These are phyloP conservation scores for Mormyrus hasselquistii DNA, from an alignment of 2,797 vertebrate species.

Conservation along the genomic window DNA sequence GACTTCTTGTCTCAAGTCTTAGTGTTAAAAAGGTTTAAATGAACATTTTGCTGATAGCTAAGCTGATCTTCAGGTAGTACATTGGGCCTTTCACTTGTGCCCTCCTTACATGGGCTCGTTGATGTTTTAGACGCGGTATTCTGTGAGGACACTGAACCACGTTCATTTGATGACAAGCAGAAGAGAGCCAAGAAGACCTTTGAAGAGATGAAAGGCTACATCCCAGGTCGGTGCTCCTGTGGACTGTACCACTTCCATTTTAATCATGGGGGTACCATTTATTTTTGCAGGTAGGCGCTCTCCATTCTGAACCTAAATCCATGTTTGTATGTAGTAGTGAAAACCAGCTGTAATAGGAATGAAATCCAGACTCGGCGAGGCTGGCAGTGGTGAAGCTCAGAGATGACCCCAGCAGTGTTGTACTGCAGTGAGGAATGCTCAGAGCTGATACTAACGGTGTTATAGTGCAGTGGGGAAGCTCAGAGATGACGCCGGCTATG, in stretches of 20 bases:
- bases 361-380: neutral
- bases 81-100: neutral
- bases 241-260: neutral
- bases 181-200: slow-evolving; percentile 82
- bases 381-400: neutral
- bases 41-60: neutral
- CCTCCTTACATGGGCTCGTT: neutral
- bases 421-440: no score
- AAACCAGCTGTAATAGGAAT: neutral
- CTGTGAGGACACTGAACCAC: slow-evolving; percentile 76
- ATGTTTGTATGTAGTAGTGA: neutral
- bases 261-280: neutral
- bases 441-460: no score
- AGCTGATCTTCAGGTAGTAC: neutral
- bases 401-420: no score
- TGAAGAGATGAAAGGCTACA: slow-evolving; percentile 87
- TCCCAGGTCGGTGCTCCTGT: slow-evolving; percentile 76
- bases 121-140: slow-evolving; percentile 80
- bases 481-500: no score
- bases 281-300: neutral
- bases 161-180: slow-evolving; percentile 69
- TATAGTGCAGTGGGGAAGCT: no score
- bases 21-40: neutral
- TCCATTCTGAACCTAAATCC: neutral
- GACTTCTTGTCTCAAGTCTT: neutral